A percentile compares a stretch with the other conserved stretches of the same genome.
These are phyloP conservation scores for Calidris pygmaea DNA, from an alignment of 2,113 vertebrate species.

Conservation along the genomic window DNA sequence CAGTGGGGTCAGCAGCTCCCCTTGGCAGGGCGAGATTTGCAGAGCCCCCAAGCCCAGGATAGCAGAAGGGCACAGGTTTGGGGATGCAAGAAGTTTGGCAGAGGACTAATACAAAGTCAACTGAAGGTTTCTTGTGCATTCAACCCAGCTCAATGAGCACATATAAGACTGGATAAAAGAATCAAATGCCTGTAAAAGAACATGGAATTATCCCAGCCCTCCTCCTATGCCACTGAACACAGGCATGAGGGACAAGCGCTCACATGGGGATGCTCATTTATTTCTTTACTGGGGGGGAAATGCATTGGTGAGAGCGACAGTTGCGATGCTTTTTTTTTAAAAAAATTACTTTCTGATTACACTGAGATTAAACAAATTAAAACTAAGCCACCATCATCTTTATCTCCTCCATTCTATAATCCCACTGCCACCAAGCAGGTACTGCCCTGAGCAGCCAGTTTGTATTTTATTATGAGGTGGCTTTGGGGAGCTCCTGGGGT, in stretches of 20 bases:
- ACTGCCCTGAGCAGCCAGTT: neutral
- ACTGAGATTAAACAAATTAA: neutral
- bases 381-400: neutral
- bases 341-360: neutral
- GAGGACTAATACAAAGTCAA: neutral
- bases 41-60: neutral
- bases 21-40: neutral
- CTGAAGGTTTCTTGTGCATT: neutral
- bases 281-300: neutral
- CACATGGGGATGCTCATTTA: neutral
- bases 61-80: neutral
- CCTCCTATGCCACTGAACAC: neutral
- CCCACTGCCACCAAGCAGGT: fast-evolving
- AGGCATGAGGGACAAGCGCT: neutral
- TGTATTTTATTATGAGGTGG: neutral
- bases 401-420: neutral
- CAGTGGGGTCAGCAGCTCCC: neutral
- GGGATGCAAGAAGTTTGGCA: neutral
- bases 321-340: neutral
- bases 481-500: neutral
- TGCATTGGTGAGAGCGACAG: neutral
- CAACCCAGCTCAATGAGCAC: neutral
- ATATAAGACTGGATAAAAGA: neutral
- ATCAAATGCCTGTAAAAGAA: neutral
- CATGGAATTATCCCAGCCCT: neutral